A percentile compares a stretch with the other conserved stretches of the same genome.
These are phyloP conservation scores for Sthenelais limicola DNA, from an alignment of 2,888 invertebrate genomes.

Conservation along the genomic window DNA sequence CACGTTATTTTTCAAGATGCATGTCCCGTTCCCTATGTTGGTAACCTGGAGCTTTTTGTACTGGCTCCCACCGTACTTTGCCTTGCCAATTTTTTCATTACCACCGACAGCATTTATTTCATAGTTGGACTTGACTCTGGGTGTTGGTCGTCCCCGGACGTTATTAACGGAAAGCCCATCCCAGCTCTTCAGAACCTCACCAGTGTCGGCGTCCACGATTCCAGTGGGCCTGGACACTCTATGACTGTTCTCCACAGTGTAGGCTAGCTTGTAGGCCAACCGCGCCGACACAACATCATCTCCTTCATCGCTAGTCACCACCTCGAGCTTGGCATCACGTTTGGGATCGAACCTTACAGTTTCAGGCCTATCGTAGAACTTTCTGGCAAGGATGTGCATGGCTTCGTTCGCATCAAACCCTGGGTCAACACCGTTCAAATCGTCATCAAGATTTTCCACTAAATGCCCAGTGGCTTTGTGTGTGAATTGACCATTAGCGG, in stretches of 20 bases:
- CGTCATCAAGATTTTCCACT: conserved; percentile 4
- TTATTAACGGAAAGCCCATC: conserved; percentile 8
- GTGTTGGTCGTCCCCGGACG: background rate
- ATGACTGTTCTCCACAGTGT: background rate
- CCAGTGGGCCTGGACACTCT: conserved; percentile 10
- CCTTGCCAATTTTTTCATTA: conserved; percentile 21
- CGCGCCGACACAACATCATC: background rate
- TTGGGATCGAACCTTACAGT: conserved; percentile 17
- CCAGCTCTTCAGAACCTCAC: background rate
- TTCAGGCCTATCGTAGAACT: background rate
- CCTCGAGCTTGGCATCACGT: conserved; percentile 11
- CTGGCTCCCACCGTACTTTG: background rate
- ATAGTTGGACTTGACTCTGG: conserved; percentile 3
- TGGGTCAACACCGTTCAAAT: background rate
- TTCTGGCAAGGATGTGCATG: conserved; percentile 3
- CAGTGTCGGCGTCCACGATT: conserved; percentile 11
- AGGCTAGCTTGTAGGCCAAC: conserved; percentile 8
- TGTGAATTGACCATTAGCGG: conserved; percentile 45
- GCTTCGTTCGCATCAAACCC: conserved; percentile 4
- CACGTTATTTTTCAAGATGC: conserved; percentile 12
- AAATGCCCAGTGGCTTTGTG: conserved; percentile 52
- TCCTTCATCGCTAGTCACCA: background rate
- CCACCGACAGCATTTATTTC: conserved; percentile 1
- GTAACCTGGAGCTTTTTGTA: conserved; percentile 4
- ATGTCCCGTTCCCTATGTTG: conserved; percentile 12